Percentiles rank a stretch among this genome's conserved stretches.
Evolutionary conservation across 1,140 invertebrate species (phyloP).

Genomic region (Chelonus insularis): DNA sequence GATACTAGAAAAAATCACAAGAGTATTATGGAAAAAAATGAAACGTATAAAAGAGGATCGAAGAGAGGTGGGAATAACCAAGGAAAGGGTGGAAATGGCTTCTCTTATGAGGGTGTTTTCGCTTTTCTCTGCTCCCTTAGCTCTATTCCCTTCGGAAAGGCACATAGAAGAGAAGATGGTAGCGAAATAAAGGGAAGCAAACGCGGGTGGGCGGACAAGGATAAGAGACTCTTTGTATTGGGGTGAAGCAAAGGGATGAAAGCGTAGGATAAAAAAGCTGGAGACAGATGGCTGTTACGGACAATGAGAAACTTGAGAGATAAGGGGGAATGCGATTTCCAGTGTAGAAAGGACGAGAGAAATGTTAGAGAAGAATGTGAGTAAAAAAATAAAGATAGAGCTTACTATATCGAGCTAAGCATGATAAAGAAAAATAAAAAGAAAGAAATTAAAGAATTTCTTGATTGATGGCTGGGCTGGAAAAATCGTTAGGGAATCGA

Average conservation of each 20-base stretch:
- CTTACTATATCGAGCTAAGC: no score
- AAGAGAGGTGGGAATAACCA: slow-evolving; percentile 22
- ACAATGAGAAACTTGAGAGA: slow-evolving; percentile 61
- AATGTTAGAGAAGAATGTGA: not conserved
- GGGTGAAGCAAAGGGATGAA: slow-evolving; percentile 45
- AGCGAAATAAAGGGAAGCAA: slow-evolving; percentile 25
- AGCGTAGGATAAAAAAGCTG: slow-evolving; percentile 53
- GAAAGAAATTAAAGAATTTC: no score
- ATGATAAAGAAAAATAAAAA: no score
- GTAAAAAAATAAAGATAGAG: no score
- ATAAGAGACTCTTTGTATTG: slow-evolving; percentile 46
- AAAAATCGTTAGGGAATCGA: no score
- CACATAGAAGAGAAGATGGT: slow-evolving; percentile 16
- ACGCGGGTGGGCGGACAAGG: slow-evolving; percentile 33
- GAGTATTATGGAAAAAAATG: not conserved
- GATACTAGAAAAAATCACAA: slow-evolving; percentile 4
- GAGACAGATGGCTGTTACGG: slow-evolving; percentile 59
- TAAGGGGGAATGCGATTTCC: slow-evolving; percentile 43
- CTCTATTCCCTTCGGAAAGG: not conserved
- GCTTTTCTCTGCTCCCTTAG: slow-evolving; percentile 3
- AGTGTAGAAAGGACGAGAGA: slow-evolving; percentile 6
- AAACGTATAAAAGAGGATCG: slow-evolving; percentile 4
- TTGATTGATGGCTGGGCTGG: no score
- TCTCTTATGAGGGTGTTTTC: slow-evolving; percentile 26
- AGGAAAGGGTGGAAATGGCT: slow-evolving; percentile 33